phyloP scores from a whole-genome alignment of 2,113 vertebrate genomes.

The Neodon shergylaensis region DNA sequence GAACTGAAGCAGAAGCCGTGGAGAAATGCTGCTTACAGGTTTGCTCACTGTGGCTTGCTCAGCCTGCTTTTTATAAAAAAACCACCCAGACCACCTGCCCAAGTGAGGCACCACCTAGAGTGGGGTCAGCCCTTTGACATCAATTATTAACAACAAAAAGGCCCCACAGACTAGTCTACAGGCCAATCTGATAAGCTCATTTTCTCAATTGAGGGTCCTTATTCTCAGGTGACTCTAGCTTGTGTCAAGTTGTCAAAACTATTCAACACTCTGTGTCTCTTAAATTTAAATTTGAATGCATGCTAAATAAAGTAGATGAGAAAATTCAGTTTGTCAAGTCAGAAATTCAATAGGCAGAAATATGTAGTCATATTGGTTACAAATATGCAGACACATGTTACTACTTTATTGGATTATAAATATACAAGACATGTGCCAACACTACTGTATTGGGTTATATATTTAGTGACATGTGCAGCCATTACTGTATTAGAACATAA shows the following conservation, averaged over 20 bases:
- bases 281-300: constrained; percentile 30
- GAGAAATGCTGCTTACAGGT: background rate
- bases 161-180: background rate
- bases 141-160: background rate
- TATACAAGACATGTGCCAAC: background rate
- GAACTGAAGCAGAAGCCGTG: background rate
- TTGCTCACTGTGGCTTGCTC: background rate
- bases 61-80: background rate
- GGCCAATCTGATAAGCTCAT: background rate
- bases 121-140: background rate
- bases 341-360: background rate
- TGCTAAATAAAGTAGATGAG: constrained; percentile 32
- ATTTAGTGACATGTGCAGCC: background rate
- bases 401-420: background rate
- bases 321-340: constrained; percentile 17
- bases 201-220: background rate
- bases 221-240: background rate
- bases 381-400: background rate
- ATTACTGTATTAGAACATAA: background rate
- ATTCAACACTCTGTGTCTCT: background rate
- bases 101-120: background rate
- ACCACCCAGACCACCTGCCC: background rate
- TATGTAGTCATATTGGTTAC: background rate
- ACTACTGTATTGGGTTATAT: background rate
- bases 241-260: background rate